Percentiles rank a stretch among this genome's conserved stretches.
Conservation (phyloP, 2,888 invertebrate genomes). For the Drosophila prolongata region DNA sequence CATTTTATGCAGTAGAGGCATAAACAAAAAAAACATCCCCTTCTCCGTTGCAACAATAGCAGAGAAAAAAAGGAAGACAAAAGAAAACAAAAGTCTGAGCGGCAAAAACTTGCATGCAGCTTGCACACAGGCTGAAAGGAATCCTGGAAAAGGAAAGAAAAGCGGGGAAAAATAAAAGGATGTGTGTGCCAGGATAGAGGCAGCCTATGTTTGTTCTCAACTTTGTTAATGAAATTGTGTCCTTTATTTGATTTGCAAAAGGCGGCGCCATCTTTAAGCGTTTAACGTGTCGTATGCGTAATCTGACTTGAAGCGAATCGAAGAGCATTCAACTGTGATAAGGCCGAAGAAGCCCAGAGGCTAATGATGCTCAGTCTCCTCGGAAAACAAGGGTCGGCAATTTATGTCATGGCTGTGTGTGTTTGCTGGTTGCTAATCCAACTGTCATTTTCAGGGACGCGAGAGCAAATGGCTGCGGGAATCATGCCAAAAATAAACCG, state of each 20-base stretch:
- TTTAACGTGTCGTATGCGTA: constrained; percentile 71
- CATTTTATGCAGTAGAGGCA: constrained; percentile 75
- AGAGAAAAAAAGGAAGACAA: constrained; percentile 24
- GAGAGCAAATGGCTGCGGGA: constrained; percentile 60
- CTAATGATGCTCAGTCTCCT: constrained; percentile 11
- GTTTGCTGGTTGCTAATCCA: constrained; percentile 57
- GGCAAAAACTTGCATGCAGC: constrained; percentile 43
- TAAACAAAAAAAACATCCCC: constrained; percentile 68
- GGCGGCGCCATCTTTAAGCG: constrained; percentile 53
- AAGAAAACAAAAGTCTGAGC: constrained; percentile 31
- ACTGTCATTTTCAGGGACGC: constrained; percentile 66
- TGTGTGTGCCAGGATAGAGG: constrained; percentile 28
- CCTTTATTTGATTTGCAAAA: constrained; percentile 50
- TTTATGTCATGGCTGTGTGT: constrained; percentile 58
- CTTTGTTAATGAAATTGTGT: constrained; percentile 61
- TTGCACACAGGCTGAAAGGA: constrained; percentile 35
- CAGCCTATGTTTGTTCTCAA: constrained; percentile 48
- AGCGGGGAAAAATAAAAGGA: constrained; percentile 41
- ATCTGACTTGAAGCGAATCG: constrained; percentile 49
- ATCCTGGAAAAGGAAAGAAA: constrained; percentile 1
- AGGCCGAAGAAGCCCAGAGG: constrained; percentile 7
- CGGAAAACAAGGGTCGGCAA: constrained; percentile 43
- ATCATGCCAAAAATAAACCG: constrained; percentile 64
- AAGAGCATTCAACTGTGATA: constrained; percentile 40
- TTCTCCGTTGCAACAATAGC: constrained; percentile 61